Base-by-base conservation (phyloP, 37 sponge, comb jelly and placozoan genomes). In the Beroe forskalii region DNA sequence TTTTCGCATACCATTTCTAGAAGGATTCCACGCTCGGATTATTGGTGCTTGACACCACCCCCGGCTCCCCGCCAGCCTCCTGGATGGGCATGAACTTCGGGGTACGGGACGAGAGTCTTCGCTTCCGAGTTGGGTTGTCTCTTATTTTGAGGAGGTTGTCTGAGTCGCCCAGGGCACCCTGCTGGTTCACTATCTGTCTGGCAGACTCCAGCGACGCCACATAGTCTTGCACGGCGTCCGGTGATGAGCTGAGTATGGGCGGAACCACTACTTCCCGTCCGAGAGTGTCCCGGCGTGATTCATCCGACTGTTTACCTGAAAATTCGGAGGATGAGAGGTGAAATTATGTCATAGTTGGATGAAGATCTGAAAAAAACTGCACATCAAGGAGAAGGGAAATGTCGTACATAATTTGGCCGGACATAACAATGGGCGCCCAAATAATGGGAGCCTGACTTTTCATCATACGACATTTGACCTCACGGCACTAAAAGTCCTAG, bases 111-210 rank as follows among this genome's bases (percentile, higher is more conserved):
- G 72, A 69, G 1, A 69, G 72, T 6, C 72, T 32, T 17, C 72
- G 27, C 1, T 27, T 33, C 32, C 72, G 35, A 33, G 38, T 69
- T 9, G 72, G 72, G 38, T 69, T 35, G 72, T 69, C 72, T 17
- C 72, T 32, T 28, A 69, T 69, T 32, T 35, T 69, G 33, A 69
- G 72, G 8, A 69, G 72, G 72, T 35, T 32, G n/a, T 63, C 66
- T 6, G 20, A 3, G 1, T 69, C 72, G 17, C 38, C 37, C 3
- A 8, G 6, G 8, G 35, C 12, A 3, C 17, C 38, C 9, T 19
- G 12, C 8, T 36, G 19, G 72, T 36, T 32, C 36, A 17, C 20
- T 0, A 37, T 14, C 17, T 69, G 4, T 69, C 1, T 69, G 1
- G 72, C 72, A 32, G 32, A 19, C 19, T 36, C 12, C 2, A 69